Percentiles rank a stretch among this genome's conserved stretches.
Evolutionary conservation across 2,797 vertebrate species (phyloP).

Genomic region (Lagodon rhomboides): DNA sequence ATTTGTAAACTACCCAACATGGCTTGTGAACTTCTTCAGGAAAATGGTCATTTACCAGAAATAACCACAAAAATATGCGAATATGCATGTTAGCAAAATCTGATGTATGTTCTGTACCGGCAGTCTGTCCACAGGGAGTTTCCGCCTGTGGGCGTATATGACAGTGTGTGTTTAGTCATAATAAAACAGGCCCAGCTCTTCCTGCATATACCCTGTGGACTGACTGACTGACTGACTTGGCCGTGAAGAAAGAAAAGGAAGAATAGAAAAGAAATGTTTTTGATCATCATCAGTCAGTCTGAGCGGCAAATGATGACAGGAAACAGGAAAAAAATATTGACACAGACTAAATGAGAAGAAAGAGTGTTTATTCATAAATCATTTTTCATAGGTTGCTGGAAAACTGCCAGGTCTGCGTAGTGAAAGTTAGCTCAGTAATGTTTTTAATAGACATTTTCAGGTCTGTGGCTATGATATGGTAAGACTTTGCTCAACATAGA

Average conservation of each 20-base stretch:
- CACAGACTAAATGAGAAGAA: neutral
- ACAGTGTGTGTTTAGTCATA: constrained; percentile 12
- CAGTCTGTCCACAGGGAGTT: constrained; percentile 1
- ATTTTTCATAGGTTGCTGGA: neutral
- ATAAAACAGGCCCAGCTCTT: constrained; percentile 9
- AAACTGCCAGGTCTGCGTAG: neutral
- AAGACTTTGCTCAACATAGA: neutral
- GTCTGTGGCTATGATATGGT: neutral
- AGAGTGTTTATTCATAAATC: neutral
- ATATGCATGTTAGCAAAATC: neutral
- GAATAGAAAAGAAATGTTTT: neutral
- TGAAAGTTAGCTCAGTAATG: neutral
- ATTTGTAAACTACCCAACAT: neutral
- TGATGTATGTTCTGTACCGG: neutral
- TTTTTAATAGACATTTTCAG: neutral
- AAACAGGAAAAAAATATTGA: neutral
- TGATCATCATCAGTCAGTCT: neutral
- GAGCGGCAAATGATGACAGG: neutral
- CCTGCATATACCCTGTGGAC: constrained; percentile 21
- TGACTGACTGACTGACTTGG: neutral
- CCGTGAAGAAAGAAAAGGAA: neutral
- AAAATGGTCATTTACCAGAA: too few species aligned
- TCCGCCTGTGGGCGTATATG: constrained; percentile 5
- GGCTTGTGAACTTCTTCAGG: neutral
- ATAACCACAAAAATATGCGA: too few species aligned